Evolutionary conservation across 2,888 invertebrate species (phyloP).

Genomic region (Panopea generosa): DNA sequence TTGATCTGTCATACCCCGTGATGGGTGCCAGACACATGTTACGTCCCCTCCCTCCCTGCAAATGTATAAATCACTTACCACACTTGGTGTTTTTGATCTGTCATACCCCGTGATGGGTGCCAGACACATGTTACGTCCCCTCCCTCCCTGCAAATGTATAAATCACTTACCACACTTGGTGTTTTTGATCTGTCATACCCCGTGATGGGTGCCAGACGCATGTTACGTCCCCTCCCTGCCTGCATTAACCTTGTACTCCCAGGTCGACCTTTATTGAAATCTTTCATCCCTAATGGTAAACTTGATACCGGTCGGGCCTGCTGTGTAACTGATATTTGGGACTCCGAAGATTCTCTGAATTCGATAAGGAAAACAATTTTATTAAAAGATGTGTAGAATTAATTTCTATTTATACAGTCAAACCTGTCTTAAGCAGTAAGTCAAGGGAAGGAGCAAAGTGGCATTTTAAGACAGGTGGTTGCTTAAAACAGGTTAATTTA

Average conservation of each 20-base stretch:
- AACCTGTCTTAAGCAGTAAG: too few species aligned
- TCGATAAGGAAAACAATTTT: too few species aligned
- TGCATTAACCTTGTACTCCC: conserved; percentile 7
- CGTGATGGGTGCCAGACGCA: conserved; percentile 66
- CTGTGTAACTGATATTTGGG: conserved; percentile 53
- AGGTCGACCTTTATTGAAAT: conserved; percentile 17
- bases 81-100: conserved; percentile 73
- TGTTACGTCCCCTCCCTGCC: conserved; percentile 10
- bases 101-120: conserved; percentile 64
- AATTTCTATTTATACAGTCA: too few species aligned
- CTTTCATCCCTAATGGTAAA: conserved; percentile 32
- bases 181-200: conserved; percentile 69
- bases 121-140: conserved; percentile 41
- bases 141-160: conserved; percentile 7
- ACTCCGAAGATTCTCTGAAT: conserved; percentile 67
- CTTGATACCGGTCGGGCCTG: conserved; percentile 56
- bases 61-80: conserved; percentile 61
- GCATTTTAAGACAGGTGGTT: too few species aligned
- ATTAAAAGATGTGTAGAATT: too few species aligned
- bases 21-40: too few species aligned
- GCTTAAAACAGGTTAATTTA: too few species aligned
- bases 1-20: too few species aligned
- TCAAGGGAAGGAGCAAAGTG: too few species aligned
- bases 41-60: too few species aligned
- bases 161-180: conserved; percentile 71